Conservation (phyloP, 35 echinoderm and acorn worm genomes). For the Anneissia japonica region DNA sequence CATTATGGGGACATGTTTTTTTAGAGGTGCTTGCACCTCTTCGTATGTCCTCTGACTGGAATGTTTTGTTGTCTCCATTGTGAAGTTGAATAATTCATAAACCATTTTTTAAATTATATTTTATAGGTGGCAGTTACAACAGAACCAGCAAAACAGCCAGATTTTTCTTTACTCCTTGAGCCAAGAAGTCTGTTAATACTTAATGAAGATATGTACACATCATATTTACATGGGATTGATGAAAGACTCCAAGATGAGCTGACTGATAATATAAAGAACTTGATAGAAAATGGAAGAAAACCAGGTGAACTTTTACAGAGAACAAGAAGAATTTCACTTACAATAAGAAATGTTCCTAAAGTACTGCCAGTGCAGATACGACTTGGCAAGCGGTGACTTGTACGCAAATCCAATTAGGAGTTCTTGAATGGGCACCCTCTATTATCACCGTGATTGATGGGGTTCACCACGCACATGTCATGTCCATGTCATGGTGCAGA, state of each 20-base stretch:
- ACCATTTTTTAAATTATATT: no score
- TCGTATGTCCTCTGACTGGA: no score
- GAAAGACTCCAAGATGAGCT: conserved; percentile 41
- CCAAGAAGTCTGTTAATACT: conserved; percentile 77
- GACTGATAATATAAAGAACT: conserved; percentile 49
- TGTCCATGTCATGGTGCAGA: no score
- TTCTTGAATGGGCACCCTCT: no score
- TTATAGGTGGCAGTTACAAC: neutral
- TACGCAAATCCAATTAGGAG: no score
- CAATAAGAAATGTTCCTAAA: conserved; percentile 87
- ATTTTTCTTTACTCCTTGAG: conserved; percentile 65
- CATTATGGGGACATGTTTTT: no score
- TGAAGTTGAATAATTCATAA: no score
- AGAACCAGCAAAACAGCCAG: conserved; percentile 17
- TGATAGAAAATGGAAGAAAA: conserved; percentile 14
- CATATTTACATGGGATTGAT: conserved; percentile 77
- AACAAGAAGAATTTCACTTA: conserved; percentile 65
- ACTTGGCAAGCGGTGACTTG: conserved; percentile 86
- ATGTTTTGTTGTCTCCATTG: no score
- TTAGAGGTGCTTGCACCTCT: no score
- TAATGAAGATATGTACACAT: conserved; percentile 66
- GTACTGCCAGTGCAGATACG: conserved; percentile 64
- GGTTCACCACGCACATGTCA: no score
- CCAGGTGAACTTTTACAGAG: conserved; percentile 51
- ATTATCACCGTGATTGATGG: no score